These are phyloP conservation scores for Drosophila paulistorum DNA, from an alignment of 1,140 invertebrate species.

Conservation along the genomic window DNA sequence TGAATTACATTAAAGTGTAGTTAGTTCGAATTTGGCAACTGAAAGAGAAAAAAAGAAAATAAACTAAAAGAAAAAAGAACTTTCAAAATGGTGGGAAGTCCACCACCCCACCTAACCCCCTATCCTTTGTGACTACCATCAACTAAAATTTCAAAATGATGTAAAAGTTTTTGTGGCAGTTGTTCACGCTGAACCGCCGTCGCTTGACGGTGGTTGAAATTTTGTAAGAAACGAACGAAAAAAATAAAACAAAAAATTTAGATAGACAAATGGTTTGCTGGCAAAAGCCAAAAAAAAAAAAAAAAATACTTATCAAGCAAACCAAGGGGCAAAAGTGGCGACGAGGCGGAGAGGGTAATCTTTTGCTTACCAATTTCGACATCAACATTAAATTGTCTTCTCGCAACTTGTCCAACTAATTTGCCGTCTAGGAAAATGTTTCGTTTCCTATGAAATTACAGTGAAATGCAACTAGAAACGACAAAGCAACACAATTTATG, in stretches of 20 bases:
- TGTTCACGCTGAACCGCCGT: neutral
- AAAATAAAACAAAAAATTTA: constrained; percentile 2
- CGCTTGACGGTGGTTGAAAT: constrained; percentile 28
- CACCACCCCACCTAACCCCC: neutral
- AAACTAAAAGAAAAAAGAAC: constrained; percentile 31
- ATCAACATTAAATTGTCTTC: constrained; percentile 5
- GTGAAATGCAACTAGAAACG: constrained; percentile 61
- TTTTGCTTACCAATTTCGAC: constrained; percentile 4
- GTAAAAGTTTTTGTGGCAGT: constrained; percentile 51
- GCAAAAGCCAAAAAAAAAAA: no score
- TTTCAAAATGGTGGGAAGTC: constrained; percentile 45
- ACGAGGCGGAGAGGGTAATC: neutral
- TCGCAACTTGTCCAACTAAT: constrained; percentile 49
- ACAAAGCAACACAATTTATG: constrained; percentile 64
- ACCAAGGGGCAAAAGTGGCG: no score
- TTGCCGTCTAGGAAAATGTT: constrained; percentile 59
- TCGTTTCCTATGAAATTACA: constrained; percentile 60
- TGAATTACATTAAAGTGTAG: constrained; percentile 81
- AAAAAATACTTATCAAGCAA: neutral
- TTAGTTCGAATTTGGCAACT: constrained; percentile 63
- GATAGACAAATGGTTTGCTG: neutral
- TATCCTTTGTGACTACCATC: neutral
- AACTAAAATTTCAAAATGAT: constrained; percentile 37
- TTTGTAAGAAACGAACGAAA: constrained; percentile 3
- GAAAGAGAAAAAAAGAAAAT: constrained; percentile 15